Percentiles rank a stretch among this genome's conserved stretches.
Evolutionary conservation across 2,888 invertebrate species (phyloP).

Genomic region (Drosophila tanythrix): DNA sequence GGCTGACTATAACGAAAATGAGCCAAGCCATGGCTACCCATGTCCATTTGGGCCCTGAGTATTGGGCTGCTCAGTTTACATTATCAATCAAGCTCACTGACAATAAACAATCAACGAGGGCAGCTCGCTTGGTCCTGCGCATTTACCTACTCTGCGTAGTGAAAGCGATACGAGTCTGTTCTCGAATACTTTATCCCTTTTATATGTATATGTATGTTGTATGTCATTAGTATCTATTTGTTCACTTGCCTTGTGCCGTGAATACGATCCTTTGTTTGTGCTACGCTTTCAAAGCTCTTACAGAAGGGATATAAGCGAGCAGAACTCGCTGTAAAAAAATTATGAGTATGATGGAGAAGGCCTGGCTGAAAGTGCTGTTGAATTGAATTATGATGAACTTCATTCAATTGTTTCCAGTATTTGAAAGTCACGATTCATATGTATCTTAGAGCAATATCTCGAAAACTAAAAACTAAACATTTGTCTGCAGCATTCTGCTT

Average conservation of each 20-base stretch:
- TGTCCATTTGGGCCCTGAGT: conserved; percentile 25
- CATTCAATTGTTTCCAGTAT: background rate
- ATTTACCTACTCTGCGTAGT: conserved; percentile 56
- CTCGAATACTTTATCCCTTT: conserved; percentile 23
- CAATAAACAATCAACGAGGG: conserved; percentile 58
- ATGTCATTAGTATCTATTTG: conserved; percentile 60
- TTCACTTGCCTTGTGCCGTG: conserved; percentile 47
- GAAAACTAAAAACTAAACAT: background rate
- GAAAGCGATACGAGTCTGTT: conserved; percentile 55
- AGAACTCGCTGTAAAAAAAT: background rate
- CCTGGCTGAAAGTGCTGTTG: background rate
- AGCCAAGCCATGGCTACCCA: conserved; percentile 3
- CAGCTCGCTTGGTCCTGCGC: conserved; percentile 30
- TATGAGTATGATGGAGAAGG: background rate
- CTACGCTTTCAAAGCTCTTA: conserved; percentile 12
- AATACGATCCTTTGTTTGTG: conserved; percentile 72
- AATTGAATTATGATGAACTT: background rate
- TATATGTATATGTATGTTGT: conserved; percentile 7
- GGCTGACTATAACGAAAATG: conserved; percentile 56
- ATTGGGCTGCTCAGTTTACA: conserved; percentile 71
- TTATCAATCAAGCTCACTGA: conserved; percentile 78
- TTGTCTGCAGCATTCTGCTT: background rate
- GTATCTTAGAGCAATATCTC: background rate
- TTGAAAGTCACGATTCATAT: background rate
- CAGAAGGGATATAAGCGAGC: conserved; percentile 1